phyloP scores from a whole-genome alignment of 1,140 invertebrate genomes.

The Potamilus streckersoni region DNA sequence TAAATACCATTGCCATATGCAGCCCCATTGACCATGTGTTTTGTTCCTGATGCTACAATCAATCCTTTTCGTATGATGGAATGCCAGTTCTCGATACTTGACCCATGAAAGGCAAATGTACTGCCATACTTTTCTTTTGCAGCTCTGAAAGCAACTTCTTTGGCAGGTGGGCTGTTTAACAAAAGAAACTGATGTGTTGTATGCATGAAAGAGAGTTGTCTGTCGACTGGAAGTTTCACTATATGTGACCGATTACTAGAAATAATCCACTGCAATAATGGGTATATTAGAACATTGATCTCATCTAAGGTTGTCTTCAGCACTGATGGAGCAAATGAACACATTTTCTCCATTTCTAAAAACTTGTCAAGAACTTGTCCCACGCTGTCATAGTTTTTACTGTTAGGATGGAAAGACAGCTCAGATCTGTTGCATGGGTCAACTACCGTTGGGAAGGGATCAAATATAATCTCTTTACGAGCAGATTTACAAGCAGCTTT shows the following conservation, averaged over 20 bases:
- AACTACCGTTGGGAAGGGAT: conserved; percentile 61
- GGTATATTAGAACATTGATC: conserved; percentile 43
- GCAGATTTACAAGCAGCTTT: conserved; percentile 48
- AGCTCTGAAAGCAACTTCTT: conserved; percentile 56
- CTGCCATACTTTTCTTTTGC: conserved; percentile 55
- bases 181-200: conserved; percentile 64
- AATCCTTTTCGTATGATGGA: conserved; percentile 62
- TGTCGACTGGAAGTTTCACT: conserved; percentile 50
- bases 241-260: conserved; percentile 61
- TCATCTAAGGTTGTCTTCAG: conserved; percentile 42
- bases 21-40: conserved; percentile 56
- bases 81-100: conserved; percentile 65
- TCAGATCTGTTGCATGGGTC: conserved; percentile 48
- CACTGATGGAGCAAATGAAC: conserved; percentile 8
- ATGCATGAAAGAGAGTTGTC: conserved; percentile 56
- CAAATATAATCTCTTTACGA: conserved; percentile 52
- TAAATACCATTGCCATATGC: conserved; percentile 65
- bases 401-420: conserved; percentile 52
- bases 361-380: background rate
- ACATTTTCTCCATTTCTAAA: background rate
- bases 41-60: conserved; percentile 61
- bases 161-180: conserved; percentile 57
- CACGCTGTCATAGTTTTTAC: conserved; percentile 5
- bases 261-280: conserved; percentile 62
- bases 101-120: conserved; percentile 66